Evolutionary conservation across 2,113 vertebrate species (phyloP).

Genomic region (Echinops telfairi): DNA sequence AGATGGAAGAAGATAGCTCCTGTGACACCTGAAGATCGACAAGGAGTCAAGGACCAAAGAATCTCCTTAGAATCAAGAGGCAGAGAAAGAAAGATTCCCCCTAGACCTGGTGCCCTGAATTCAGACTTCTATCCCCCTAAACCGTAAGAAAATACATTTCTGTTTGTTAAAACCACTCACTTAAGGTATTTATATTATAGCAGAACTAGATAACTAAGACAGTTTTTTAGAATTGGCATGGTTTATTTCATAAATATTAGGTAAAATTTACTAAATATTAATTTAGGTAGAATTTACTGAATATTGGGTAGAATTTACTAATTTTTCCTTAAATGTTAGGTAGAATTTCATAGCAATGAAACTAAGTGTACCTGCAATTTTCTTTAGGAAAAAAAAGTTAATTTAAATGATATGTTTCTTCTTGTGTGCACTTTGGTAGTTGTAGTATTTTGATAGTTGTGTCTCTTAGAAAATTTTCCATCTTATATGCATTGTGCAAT

Average conservation of each 20-base stretch:
- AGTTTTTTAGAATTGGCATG: neutral
- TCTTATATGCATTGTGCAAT: neutral
- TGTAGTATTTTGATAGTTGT: neutral
- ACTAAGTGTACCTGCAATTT: neutral
- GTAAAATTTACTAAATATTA: neutral
- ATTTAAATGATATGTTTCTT: neutral
- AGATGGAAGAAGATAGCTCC: neutral
- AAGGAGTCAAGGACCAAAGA: neutral
- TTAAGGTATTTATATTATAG: neutral
- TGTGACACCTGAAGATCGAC: too few species aligned
- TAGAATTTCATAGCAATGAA: neutral
- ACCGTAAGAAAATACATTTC: neutral
- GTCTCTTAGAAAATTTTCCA: neutral
- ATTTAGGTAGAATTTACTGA: neutral
- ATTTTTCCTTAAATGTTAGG: neutral
- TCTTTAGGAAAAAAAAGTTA: neutral
- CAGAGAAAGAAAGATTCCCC: too few species aligned
- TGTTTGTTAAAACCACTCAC: neutral
- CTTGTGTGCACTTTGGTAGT: neutral
- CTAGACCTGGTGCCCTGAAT: neutral
- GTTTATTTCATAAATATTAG: neutral
- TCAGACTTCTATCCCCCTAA: neutral
- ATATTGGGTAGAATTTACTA: neutral
- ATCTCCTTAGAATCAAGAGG: neutral
- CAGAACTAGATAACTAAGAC: neutral